Conservation (phyloP, 2,797 vertebrate genomes). For the Amphiprion clarkii region DNA sequence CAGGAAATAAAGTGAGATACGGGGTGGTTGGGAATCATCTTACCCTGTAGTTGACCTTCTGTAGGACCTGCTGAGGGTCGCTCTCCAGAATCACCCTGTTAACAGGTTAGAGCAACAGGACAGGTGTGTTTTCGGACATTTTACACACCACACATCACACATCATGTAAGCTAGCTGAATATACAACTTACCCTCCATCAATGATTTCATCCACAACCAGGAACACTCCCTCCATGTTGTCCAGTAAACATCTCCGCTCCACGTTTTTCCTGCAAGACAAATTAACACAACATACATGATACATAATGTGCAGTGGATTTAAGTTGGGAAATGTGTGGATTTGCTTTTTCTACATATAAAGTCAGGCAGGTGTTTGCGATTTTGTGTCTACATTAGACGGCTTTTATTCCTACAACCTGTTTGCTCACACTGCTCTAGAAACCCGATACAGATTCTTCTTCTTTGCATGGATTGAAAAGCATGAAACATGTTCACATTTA, state of each 20-base stretch:
- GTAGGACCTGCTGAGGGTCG: slow-evolving; percentile 92
- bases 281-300: background rate
- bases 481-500: too few relatives aligned
- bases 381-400: too few relatives aligned
- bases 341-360: too few relatives aligned
- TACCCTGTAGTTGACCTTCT: slow-evolving; percentile 94
- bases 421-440: too few relatives aligned
- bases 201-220: slow-evolving; percentile 95
- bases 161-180: background rate
- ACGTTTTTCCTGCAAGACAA: slow-evolving; percentile 88
- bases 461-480: too few relatives aligned
- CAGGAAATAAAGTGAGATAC: background rate
- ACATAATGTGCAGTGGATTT: too few relatives aligned
- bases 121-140: background rate
- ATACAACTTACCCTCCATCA: slow-evolving; percentile 85
- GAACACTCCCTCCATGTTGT: slow-evolving; percentile 93
- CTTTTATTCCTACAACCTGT: too few relatives aligned
- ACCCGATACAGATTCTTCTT: too few relatives aligned
- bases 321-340: too few relatives aligned
- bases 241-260: slow-evolving; percentile 90
- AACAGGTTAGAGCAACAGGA: slow-evolving; percentile 52
- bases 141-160: background rate
- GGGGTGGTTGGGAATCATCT: slow-evolving; percentile 58
- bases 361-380: too few relatives aligned
- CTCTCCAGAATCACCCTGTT: slow-evolving; percentile 94